Percentiles rank a stretch among this genome's conserved stretches.
Conservation (phyloP, 2,113 vertebrate genomes). For the Circaetus gallicus region DNA sequence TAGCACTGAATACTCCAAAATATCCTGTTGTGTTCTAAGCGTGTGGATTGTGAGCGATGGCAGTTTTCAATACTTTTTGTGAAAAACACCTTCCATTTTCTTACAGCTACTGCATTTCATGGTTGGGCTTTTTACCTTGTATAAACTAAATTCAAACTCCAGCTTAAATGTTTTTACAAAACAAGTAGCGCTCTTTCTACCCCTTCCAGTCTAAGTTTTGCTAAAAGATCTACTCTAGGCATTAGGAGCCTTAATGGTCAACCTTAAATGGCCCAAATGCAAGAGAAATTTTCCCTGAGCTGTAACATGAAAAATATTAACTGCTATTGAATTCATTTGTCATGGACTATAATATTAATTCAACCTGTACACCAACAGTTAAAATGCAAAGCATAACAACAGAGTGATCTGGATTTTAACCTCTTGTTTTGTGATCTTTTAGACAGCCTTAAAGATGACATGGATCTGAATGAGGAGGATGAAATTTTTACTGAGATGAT, state of each 20-base stretch:
- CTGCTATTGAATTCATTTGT: background rate
- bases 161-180: background rate
- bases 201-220: background rate
- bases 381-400: background rate
- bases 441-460: slow-evolving; percentile 82
- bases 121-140: background rate
- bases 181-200: background rate
- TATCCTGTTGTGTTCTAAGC: background rate
- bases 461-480: slow-evolving; percentile 77
- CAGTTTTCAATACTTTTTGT: background rate
- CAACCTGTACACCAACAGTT: background rate
- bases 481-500: slow-evolving; percentile 83
- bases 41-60: background rate
- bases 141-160: background rate
- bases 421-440: background rate
- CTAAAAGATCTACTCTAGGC: background rate
- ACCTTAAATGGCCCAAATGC: background rate
- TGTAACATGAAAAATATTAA: background rate
- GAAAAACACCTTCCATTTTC: background rate
- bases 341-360: background rate
- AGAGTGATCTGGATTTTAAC: background rate
- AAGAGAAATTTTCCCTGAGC: background rate
- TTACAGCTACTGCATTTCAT: background rate
- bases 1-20: background rate
- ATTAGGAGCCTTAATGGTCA: background rate